Base-by-base conservation (phyloP, 1,140 invertebrate species). In the Phocides pigmalion region DNA sequence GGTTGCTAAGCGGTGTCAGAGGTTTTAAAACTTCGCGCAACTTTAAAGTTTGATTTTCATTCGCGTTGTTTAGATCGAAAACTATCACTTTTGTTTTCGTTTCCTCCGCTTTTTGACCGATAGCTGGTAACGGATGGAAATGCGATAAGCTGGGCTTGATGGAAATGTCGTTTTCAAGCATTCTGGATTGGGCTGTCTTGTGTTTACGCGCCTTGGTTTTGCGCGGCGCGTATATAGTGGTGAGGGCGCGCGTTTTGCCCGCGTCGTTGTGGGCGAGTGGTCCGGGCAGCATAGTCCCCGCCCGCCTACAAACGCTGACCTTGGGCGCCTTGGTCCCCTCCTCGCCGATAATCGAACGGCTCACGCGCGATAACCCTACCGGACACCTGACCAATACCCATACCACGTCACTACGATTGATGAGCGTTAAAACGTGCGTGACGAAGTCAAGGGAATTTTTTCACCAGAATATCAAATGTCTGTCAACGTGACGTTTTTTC, bases 61-160 rank as follows among this genome's bases (percentile, higher is more conserved):
- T 80, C 41, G 80, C 74, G 39, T 79, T 39, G 35, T 84, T 70
- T 2, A 89, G 58, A 63, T 89, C 80, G 28, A 88, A 85, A 25
- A 88, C 73, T 14, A 89, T 87, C 11, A 87, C 79, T 84, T 89
- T 92, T 15, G 85, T 81, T 65, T 86, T 82, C 11, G 85, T 78
- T 65, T 86, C 81, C 4, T 82, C 78, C 0, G 72, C 51, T 37
- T 79, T 87, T 66, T 90, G 83, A 17, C 90, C 87, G 14, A 92
- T 92, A 0, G 89, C 89, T 1, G 91, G 91, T 3, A 92, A 74
- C 0, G 91, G 91, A 39, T 84, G 82, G 70, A 92, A 92, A 4
- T 89, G 90, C 0, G 90, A 89, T 0, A 91, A 63, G 9, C 70
- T 76, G 8, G 87, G 76, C 71, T 90, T 92, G 11, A 88, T 68